phyloP scores from a whole-genome alignment of 2,797 vertebrate genomes.

The Xiphophorus birchmanni region DNA sequence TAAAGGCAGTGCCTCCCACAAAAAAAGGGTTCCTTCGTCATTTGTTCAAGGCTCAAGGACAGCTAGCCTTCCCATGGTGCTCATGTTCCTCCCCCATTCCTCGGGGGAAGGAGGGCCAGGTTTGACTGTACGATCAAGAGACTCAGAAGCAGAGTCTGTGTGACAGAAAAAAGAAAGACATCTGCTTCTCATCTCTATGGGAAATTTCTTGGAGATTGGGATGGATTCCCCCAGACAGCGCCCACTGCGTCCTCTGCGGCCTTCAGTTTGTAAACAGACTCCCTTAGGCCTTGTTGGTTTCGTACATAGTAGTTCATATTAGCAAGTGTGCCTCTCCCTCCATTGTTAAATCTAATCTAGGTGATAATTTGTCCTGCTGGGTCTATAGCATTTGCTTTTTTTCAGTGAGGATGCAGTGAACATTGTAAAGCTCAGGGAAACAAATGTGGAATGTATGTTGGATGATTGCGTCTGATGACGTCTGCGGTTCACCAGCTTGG shows the following conservation, averaged over 20 bases:
- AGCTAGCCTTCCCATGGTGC: conserved; percentile 84
- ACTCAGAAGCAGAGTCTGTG: conserved; percentile 61
- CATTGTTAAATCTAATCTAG: conserved; percentile 20
- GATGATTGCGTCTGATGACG: conserved; percentile 1
- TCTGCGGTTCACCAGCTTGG: conserved; percentile 33
- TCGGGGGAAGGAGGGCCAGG: conserved; percentile 60
- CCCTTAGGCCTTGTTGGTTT: conserved; percentile 64
- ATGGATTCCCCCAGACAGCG: conserved; percentile 74
- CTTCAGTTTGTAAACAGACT: conserved; percentile 63
- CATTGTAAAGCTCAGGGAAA: conserved; percentile 18
- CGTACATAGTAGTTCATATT: conserved; percentile 57
- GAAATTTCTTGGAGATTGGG: conserved; percentile 82
- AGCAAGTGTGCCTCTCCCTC: conserved; percentile 40
- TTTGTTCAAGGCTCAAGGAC: conserved; percentile 72
- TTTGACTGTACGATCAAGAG: conserved; percentile 56
- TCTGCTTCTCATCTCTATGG: conserved; percentile 87
- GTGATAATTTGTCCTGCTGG: not conserved
- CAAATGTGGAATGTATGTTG: conserved; percentile 1
- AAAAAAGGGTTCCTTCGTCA: conserved; percentile 64
- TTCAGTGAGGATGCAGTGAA: conserved; percentile 7
- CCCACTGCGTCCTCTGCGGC: conserved; percentile 69
- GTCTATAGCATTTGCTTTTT: not conserved
- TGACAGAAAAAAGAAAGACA: conserved; percentile 75
- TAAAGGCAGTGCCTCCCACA: conserved; percentile 73
- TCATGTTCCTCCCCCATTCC: conserved; percentile 78